Evolutionary conservation across 2,888 invertebrate genomes (phyloP).

Genomic region (Abrostola tripartita): DNA sequence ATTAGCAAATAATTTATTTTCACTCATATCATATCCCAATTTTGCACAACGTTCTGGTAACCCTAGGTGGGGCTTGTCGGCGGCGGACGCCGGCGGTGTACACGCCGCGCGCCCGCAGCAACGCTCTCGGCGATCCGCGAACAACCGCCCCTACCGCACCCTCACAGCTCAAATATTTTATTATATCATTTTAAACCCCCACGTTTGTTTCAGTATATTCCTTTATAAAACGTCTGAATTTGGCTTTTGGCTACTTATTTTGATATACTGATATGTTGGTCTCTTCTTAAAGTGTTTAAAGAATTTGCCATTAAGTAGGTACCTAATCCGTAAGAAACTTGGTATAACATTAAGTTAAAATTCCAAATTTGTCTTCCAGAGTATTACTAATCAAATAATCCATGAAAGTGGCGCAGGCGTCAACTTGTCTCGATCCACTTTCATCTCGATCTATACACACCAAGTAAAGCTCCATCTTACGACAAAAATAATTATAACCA

Average conservation of each 20-base stretch:
- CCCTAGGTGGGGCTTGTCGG: slow-evolving; percentile 61
- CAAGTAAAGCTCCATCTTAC: slow-evolving; percentile 66
- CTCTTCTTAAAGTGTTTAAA: neutral
- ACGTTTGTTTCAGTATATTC: slow-evolving; percentile 9
- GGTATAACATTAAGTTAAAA: slow-evolving; percentile 6
- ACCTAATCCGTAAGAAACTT: neutral
- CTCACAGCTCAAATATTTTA: slow-evolving; percentile 45
- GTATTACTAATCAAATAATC: slow-evolving; percentile 74
- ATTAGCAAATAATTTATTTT: slow-evolving; percentile 15
- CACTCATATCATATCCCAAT: slow-evolving; percentile 40
- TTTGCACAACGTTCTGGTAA: slow-evolving; percentile 36
- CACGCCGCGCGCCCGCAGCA: slow-evolving; percentile 69
- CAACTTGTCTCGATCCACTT: slow-evolving; percentile 82
- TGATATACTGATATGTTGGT: neutral
- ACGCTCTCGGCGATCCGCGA: slow-evolving; percentile 71
- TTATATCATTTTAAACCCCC: slow-evolving; percentile 32
- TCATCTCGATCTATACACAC: slow-evolving; percentile 79
- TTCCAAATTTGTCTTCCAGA: slow-evolving; percentile 15
- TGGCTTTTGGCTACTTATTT: neutral
- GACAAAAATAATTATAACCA: slow-evolving; percentile 86
- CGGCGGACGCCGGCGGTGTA: slow-evolving; percentile 72
- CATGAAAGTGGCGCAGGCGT: slow-evolving; percentile 77
- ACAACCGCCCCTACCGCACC: slow-evolving; percentile 66
- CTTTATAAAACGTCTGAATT: neutral
- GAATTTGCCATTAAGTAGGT: neutral